phyloP scores from a whole-genome alignment of 1,140 invertebrate genomes.

The Drosophila bocki region DNA sequence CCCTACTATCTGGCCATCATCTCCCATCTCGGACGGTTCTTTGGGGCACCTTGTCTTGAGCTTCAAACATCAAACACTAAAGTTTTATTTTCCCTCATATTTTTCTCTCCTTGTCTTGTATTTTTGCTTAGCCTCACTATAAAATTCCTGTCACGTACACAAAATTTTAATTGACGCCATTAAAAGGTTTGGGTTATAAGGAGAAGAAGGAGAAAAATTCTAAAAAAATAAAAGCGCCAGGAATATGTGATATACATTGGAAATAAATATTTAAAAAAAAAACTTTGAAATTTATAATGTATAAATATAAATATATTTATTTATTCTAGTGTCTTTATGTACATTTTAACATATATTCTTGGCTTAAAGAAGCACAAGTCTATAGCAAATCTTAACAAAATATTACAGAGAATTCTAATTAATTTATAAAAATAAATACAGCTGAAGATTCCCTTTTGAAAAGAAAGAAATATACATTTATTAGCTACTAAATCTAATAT shows the following conservation, averaged over 20 bases:
- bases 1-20: slow-evolving; percentile 18
- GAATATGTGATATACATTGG: slow-evolving; percentile 23
- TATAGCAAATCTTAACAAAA: background rate
- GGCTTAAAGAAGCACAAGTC: rapidly evolving
- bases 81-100: slow-evolving; percentile 42
- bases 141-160: slow-evolving; percentile 81
- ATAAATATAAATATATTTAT: slow-evolving; percentile 10
- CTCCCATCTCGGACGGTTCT: slow-evolving; percentile 21
- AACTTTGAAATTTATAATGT: slow-evolving; percentile 26
- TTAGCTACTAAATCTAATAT: background rate
- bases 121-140: slow-evolving; percentile 39
- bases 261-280: background rate
- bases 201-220: slow-evolving; percentile 18
- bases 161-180: slow-evolving; percentile 82
- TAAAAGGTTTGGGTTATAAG: slow-evolving; percentile 54
- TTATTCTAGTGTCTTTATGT: background rate
- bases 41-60: slow-evolving; percentile 46
- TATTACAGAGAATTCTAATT: no score
- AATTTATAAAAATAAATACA: background rate
- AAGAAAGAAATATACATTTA: background rate
- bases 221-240: slow-evolving; percentile 14
- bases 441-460: background rate
- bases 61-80: slow-evolving; percentile 62
- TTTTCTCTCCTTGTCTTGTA: slow-evolving; percentile 26
- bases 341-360: background rate